Percentiles rank a stretch among this genome's conserved stretches.
phyloP scores from a whole-genome alignment of 2,888 invertebrate species.

The Tuberolachnus salignus region DNA sequence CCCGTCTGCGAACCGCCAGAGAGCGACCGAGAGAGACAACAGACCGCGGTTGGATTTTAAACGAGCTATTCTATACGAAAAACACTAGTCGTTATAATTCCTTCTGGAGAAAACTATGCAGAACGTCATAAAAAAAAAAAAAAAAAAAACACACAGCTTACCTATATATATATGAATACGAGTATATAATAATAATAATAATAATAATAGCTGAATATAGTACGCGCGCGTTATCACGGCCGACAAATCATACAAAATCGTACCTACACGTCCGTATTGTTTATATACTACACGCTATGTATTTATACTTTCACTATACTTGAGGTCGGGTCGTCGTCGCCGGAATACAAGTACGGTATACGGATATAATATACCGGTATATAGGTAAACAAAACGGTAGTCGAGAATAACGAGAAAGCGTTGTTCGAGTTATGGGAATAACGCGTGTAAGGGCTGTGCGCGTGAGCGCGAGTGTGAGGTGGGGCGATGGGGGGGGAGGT shows the following conservation, averaged over 20 bases:
- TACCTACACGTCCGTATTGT: not conserved
- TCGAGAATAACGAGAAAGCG: constrained; percentile 47
- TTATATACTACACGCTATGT: not conserved
- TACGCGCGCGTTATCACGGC: constrained; percentile 19
- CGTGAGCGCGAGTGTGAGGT: too few species aligned
- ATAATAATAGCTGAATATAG: too few species aligned
- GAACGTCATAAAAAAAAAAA: too few species aligned
- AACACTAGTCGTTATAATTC: not conserved
- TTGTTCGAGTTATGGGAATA: not conserved
- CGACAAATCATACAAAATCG: not conserved
- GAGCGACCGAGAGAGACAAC: too few species aligned
- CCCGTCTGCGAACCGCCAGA: not conserved
- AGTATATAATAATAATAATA: too few species aligned
- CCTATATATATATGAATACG: not conserved
- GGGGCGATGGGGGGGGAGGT: not conserved
- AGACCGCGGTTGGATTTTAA: not conserved
- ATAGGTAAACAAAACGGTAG: constrained; percentile 41
- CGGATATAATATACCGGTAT: not conserved
- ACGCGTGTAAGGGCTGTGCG: not conserved
- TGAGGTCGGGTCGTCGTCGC: not conserved
- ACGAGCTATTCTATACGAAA: constrained; percentile 16
- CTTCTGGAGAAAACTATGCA: constrained; percentile 5
- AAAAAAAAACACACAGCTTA: not conserved
- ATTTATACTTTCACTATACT: constrained; percentile 33
- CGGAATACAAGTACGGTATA: not conserved